Base-by-base conservation (phyloP, 2,113 vertebrate species). In the Probosciger aterrimus region DNA sequence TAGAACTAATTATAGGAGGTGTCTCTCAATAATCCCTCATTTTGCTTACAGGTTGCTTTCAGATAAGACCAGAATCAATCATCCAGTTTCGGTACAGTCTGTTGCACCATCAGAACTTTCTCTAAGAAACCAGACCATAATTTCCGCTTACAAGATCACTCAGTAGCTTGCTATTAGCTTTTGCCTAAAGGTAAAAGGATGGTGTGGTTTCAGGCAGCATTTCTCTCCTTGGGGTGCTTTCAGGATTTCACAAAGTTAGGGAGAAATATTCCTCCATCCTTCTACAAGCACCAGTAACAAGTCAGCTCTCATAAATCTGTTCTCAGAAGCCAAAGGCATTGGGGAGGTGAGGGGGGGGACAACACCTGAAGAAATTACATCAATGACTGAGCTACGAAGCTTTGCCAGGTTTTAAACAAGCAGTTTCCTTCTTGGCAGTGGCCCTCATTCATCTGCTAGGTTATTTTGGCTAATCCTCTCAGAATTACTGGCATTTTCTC, bases 71-170 rank as follows among this genome's bases (percentile, higher is more conserved):
- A 78, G 83, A 86, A 81, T 75, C 50, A 62, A 84, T 53, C 18
- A 62, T 14, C 5, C 50, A 63, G 86, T 97, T 96, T 92, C 65
- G 0, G 12, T 93, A 57, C 43, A 92, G 47, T 18, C 3, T 65
- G 18, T 92, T 86, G 37, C 94, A 86, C 52, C 93, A 69, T 22
- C 86, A 93, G 13, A 78, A 78, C 93, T 76, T 73, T 92, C 86
- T 87, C 57, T 43, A 46, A 82, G 62, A 79, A 89, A 46, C 31
- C 69, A 82, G 62, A 20, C 9, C 0, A 2, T 49, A 44, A 82
- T 88, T 88, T 87, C n/a, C 15, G 1, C 53, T 93, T 91, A n/a
- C 28, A 80, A 59, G 10, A 30, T 96, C 81, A 86, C 46, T 73
- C n/a, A 75, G 78, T 46, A 78, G 8, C 73, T 95, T 83, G 81